Conservation (phyloP, 1,140 invertebrate species). For the Anastatus disparis region DNA sequence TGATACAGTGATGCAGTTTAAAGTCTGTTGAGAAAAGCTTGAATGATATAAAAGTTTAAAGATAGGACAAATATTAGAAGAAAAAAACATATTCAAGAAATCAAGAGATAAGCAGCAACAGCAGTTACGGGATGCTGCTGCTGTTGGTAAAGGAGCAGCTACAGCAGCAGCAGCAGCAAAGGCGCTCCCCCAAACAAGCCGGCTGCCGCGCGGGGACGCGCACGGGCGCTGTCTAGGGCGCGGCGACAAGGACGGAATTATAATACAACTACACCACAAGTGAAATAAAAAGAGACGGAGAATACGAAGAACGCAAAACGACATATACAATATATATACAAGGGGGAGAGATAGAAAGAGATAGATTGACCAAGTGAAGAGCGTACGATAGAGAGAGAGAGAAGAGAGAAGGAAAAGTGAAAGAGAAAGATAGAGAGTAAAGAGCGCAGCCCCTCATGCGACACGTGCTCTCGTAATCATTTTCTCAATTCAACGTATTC, state of each 20-base stretch:
- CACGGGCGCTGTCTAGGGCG: slow-evolving; percentile 31
- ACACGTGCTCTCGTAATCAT: slow-evolving; percentile 31
- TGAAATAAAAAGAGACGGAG: background rate
- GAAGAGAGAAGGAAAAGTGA: slow-evolving; percentile 8
- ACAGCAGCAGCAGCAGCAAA: no score
- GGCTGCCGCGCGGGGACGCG: slow-evolving; percentile 4
- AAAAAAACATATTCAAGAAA: no score
- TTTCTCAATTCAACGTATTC: no score
- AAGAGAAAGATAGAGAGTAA: slow-evolving; percentile 18
- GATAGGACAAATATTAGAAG: no score
- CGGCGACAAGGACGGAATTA: slow-evolving; percentile 24
- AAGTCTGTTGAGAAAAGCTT: no score
- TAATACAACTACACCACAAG: background rate
- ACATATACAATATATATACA: slow-evolving; percentile 32
- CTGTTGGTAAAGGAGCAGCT: no score
- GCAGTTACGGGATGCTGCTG: slow-evolving; percentile 13
- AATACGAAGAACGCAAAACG: slow-evolving; percentile 26
- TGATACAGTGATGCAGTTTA: no score
- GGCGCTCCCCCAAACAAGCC: slow-evolving; percentile 13
- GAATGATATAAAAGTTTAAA: no score
- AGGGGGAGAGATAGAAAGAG: slow-evolving; percentile 31
- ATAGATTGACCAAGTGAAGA: background rate
- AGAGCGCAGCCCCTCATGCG: slow-evolving; percentile 5
- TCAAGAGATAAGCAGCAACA: no score
- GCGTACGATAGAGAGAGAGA: slow-evolving; percentile 28